phyloP scores from a whole-genome alignment of 2,888 invertebrate genomes.

The Drosophila putrida region DNA sequence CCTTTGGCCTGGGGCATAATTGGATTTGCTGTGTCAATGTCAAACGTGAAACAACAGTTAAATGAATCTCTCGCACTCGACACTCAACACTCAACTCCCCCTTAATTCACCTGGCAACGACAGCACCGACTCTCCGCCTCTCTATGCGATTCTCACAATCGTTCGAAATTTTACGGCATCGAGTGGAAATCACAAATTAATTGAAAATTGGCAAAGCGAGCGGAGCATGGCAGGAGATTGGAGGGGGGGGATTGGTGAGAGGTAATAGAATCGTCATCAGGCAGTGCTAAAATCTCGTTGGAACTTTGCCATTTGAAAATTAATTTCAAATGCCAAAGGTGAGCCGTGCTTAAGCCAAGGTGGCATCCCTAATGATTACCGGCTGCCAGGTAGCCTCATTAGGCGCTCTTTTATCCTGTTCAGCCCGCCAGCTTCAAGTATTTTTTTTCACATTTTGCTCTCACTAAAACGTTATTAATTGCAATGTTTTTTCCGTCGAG shows the following conservation, averaged over 20 bases:
- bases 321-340: constrained; percentile 46
- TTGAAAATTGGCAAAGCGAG: constrained; percentile 53
- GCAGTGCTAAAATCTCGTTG: constrained; percentile 27
- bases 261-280: constrained; percentile 27
- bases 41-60: constrained; percentile 26
- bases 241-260: background rate
- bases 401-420: constrained; percentile 11
- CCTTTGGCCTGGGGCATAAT: constrained; percentile 33
- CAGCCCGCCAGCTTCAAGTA: background rate
- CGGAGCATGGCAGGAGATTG: background rate
- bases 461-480: constrained; percentile 39
- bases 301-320: constrained; percentile 45
- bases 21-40: constrained; percentile 51
- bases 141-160: constrained; percentile 28
- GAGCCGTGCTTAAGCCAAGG: constrained; percentile 16
- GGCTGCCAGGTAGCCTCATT: constrained; percentile 43
- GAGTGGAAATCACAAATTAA: constrained; percentile 60
- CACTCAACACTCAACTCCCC: constrained; percentile 7
- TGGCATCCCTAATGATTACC: constrained; percentile 38
- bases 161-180: constrained; percentile 1
- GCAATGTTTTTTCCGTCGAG: constrained; percentile 31
- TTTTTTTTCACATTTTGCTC: constrained; percentile 2
- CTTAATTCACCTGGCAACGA: constrained; percentile 24
- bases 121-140: constrained; percentile 6
- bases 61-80: constrained; percentile 33